These are phyloP conservation scores for Melanogrammus aeglefinus DNA, from an alignment of 2,797 vertebrate genomes.

Conservation along the genomic window DNA sequence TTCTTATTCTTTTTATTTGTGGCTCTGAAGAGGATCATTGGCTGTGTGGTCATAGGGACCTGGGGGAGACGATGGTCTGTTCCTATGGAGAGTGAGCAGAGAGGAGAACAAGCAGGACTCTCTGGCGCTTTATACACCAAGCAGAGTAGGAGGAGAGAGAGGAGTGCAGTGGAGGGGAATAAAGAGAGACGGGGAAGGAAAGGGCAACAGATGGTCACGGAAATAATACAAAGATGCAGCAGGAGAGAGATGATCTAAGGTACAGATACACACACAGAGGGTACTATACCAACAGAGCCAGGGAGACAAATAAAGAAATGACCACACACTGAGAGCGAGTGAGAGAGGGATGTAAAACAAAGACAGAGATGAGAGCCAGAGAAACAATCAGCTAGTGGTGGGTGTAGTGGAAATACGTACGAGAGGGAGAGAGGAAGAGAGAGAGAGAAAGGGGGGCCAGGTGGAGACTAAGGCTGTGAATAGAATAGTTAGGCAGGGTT, in stretches of 20 bases:
- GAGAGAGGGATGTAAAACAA: neutral
- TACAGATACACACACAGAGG: neutral
- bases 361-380: neutral
- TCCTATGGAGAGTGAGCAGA: neutral
- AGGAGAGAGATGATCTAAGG: neutral
- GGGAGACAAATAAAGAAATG: neutral
- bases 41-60: neutral
- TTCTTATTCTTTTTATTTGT: neutral
- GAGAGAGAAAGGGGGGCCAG: conserved; percentile 8
- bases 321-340: neutral
- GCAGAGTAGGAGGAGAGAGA: neutral
- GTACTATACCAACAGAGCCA: neutral
- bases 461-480: conserved; percentile 15
- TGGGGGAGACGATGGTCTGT: neutral
- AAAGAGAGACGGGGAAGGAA: neutral
- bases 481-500: conserved; percentile 29
- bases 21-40: neutral
- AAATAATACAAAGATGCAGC: neutral
- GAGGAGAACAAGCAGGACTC: neutral
- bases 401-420: neutral
- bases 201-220: neutral
- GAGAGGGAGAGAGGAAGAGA: conserved; percentile 5
- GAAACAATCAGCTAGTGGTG: neutral
- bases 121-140: neutral
- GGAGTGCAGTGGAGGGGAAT: neutral